Conservation (phyloP, 1,140 invertebrate genomes). For the Holotrichia oblita region DNA sequence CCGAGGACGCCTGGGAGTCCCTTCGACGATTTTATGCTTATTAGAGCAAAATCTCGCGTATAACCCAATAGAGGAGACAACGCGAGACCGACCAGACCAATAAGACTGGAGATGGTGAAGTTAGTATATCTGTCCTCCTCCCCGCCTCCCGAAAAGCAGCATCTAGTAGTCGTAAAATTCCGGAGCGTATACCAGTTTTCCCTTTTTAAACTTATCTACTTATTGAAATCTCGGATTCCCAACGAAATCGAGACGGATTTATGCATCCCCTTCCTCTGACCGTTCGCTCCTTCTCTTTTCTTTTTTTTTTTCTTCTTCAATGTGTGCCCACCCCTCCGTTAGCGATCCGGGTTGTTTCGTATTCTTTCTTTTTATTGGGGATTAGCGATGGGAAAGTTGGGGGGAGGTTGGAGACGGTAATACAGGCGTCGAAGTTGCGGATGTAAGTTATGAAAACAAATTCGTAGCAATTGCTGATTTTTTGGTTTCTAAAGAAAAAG, state of each 20-base stretch:
- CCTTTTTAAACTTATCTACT: not conserved
- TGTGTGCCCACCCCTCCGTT: not conserved
- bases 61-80: too few relatives aligned
- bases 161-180: too few relatives aligned
- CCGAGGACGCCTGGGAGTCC: too few relatives aligned
- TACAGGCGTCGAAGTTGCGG: not conserved
- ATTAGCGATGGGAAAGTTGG: not conserved
- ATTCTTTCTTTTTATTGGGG: not conserved
- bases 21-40: too few relatives aligned
- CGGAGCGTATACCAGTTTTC: not conserved
- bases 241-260: conserved; percentile 12
- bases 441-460: not conserved
- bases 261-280: not conserved
- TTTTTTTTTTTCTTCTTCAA: not conserved
- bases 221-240: conserved; percentile 1
- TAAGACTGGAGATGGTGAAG: too few relatives aligned
- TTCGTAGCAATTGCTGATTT: not conserved
- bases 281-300: not conserved
- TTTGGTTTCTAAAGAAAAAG: not conserved
- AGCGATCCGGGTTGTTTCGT: not conserved
- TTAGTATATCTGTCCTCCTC: too few relatives aligned
- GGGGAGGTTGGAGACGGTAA: not conserved
- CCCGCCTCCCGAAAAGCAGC: too few relatives aligned
- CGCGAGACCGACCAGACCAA: too few relatives aligned
- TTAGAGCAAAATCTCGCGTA: too few relatives aligned